Evolutionary conservation across 2,888 invertebrate genomes (phyloP), one percentile per base, ranked within the genome.

Genomic region (Cephus runcator): DNA sequence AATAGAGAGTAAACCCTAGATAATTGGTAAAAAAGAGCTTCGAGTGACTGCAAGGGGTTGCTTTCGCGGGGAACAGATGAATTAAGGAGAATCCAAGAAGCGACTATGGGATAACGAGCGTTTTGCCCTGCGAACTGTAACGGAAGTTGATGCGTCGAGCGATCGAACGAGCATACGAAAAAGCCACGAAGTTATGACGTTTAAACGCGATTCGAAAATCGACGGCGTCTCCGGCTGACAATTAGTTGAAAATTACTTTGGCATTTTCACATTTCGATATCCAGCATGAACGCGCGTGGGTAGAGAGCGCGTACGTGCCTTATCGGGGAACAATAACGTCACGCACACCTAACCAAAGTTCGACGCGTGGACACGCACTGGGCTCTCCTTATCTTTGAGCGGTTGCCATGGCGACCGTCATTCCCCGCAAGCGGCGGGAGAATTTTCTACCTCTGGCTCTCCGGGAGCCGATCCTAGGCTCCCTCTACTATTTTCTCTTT

Each of bases 301-400:
- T 23, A 35, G 35, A 33, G 12, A 23, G 33, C 71, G 1, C 9
- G 15, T 71, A n/a, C 33, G 71, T 33, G 71, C 71, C 31, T 31
- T 71, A 31, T 71, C 71, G 56, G 23, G 56, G 56, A 56, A 56
- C 23, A 56, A 56, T 56, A 23, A 56, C 56, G 71, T 71, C 34
- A 31, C 71, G 71, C 71, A 31, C 71, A 34, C 71, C 12, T 31
- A 71, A 34, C 12, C 12, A 9, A 23, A 23, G 56, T 56, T 33
- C 12, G 30, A 34, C 71, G 34, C 31, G 23, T 71, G 34, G 31
- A 71, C 71, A 71, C 71, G 71, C 71, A 31, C 71, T 31, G 71
- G 71, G 33, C 31, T 34, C 34, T 33, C 40, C 56, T 76, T 76
- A 76, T 76, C 75, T 75, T 68, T 75, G 34, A 75, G 40, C 75